These are phyloP conservation scores for Linepithema humile DNA, from an alignment of 1,140 invertebrate genomes.

Conservation along the genomic window DNA sequence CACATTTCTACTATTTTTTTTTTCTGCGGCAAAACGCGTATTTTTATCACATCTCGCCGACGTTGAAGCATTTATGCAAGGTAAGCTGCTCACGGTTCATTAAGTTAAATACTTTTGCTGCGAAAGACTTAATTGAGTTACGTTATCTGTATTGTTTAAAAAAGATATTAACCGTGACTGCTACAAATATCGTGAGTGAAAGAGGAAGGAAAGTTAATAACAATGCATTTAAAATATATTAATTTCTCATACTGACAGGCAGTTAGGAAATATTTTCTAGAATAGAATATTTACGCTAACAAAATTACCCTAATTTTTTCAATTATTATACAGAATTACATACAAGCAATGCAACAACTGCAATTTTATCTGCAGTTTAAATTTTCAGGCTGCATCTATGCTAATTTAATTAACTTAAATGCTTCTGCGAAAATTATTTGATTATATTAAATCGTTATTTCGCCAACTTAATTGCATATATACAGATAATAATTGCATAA, in stretches of 20 bases:
- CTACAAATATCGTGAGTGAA: not conserved
- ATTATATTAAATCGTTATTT: too few relatives aligned
- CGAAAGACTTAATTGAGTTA: conserved; percentile 1
- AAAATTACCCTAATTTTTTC: not conserved
- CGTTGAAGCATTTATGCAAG: not conserved
- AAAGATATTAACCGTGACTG: not conserved
- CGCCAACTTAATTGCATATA: too few relatives aligned
- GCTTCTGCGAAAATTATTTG: too few relatives aligned
- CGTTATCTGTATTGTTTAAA: not conserved
- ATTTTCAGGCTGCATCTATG: too few relatives aligned
- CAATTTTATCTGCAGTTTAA: too few relatives aligned
- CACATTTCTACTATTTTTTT: not conserved
- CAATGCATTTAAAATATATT: not conserved
- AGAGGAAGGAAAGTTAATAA: too few relatives aligned
- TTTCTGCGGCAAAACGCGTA: not conserved
- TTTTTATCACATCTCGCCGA: not conserved
- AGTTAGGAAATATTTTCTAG: not conserved
- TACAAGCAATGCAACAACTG: too few relatives aligned
- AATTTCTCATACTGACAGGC: too few relatives aligned
- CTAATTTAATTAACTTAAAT: too few relatives aligned
- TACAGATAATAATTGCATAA: too few relatives aligned
- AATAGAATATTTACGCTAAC: not conserved
- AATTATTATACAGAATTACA: too few relatives aligned
- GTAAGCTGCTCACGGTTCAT: not conserved
- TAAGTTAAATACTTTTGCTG: not conserved